A percentile compares a stretch with the other conserved stretches of the same genome.
Conservation (phyloP, 2,797 vertebrate genomes). For the Melanotaenia trifasciata region DNA sequence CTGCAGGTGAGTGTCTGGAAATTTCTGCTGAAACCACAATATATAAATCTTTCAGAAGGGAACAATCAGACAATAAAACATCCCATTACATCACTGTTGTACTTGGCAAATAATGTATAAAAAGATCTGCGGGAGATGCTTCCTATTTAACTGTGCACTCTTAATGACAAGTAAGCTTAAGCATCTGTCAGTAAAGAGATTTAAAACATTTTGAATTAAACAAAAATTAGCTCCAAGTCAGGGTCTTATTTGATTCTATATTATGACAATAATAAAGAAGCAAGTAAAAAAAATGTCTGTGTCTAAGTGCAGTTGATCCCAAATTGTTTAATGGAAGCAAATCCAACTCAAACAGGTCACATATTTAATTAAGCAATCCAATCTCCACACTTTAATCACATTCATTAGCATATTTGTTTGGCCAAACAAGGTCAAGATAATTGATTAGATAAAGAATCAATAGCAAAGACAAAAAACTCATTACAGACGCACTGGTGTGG, state of each 20-base stretch:
- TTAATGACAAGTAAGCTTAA: constrained; percentile 3
- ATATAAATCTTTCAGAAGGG: constrained; percentile 52
- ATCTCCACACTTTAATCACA: constrained; percentile 74
- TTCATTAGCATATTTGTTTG: constrained; percentile 80
- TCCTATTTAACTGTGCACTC: constrained; percentile 5
- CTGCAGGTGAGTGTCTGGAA: constrained; percentile 59
- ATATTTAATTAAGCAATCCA: constrained; percentile 76
- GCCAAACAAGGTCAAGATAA: constrained; percentile 81
- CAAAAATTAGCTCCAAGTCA: neutral
- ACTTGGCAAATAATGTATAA: constrained; percentile 23
- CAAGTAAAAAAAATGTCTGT: neutral
- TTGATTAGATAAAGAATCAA: constrained; percentile 74
- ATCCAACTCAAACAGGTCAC: constrained; percentile 55
- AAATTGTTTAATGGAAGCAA: constrained; percentile 28
- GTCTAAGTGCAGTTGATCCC: constrained; percentile 12
- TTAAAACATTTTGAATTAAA: constrained; percentile 2
- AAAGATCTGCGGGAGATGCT: constrained; percentile 32
- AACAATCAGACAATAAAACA: constrained; percentile 47
- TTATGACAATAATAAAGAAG: neutral
- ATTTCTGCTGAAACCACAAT: constrained; percentile 44
- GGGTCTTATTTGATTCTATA: neutral
- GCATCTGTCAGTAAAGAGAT: neutral
- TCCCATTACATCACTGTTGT: constrained; percentile 30
- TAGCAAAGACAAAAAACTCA: constrained; percentile 75
- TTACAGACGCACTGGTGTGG: constrained; percentile 74